These are phyloP conservation scores for Saccostrea cuccullata DNA, from an alignment of 1,140 invertebrate genomes.

Conservation along the genomic window DNA sequence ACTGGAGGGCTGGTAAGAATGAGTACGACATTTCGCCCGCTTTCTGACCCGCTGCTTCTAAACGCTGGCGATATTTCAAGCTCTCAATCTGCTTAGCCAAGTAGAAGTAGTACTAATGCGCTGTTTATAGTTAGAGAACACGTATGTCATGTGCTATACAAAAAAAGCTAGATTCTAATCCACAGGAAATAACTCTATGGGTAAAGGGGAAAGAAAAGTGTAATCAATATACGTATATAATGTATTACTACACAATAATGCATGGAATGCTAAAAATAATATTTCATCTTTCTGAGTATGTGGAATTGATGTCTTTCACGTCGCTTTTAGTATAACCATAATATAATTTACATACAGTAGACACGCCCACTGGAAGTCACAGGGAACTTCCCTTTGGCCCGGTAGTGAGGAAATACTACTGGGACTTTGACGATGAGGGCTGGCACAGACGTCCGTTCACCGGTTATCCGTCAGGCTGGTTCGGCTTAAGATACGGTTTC, in stretches of 20 bases:
- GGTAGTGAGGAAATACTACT: conserved; percentile 18
- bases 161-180: not conserved
- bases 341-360: conserved; percentile 18
- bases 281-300: not conserved
- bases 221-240: not conserved
- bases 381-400: not conserved
- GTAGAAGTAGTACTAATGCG: not conserved
- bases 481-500: conserved; percentile 8
- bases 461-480: conserved; percentile 19
- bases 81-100: not conserved
- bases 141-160: not conserved
- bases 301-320: not conserved
- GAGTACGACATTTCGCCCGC: not conserved
- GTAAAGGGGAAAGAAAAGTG: not conserved
- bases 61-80: not conserved
- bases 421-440: conserved; percentile 41
- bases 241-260: not conserved
- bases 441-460: conserved; percentile 19
- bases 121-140: not conserved
- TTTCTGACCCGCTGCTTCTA: not conserved
- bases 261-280: not conserved
- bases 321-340: not conserved
- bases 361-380: not conserved
- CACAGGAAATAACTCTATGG: not conserved
- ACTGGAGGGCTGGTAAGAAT: conserved; percentile 21